These are phyloP conservation scores for Dipodomys stephensi DNA, from an alignment of 2,113 vertebrate genomes.

Conservation along the genomic window DNA sequence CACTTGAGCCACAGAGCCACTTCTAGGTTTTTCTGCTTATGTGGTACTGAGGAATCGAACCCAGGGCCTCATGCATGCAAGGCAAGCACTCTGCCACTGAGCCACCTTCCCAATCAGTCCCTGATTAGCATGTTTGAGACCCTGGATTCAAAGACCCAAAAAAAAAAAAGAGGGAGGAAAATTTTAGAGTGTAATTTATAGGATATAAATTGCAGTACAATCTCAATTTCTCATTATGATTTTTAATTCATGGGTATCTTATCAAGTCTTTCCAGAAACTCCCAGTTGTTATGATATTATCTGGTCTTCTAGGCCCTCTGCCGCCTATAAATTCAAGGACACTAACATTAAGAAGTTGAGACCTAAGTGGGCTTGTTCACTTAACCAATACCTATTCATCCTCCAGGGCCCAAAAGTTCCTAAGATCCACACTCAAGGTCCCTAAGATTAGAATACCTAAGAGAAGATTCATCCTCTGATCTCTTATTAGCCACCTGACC, in stretches of 20 bases:
- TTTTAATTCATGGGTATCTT: conserved; percentile 36
- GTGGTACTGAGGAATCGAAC: too few species aligned
- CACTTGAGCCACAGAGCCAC: too few species aligned
- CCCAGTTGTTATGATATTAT: neutral
- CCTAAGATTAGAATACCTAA: neutral
- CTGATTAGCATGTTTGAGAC: neutral
- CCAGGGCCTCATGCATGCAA: too few species aligned
- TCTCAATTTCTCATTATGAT: conserved; percentile 55
- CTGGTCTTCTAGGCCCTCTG: conserved; percentile 14
- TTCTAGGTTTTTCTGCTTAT: too few species aligned
- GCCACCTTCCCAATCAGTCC: too few species aligned
- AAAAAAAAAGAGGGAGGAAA: neutral
- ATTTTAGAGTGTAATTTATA: conserved; percentile 23
- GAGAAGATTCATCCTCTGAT: neutral
- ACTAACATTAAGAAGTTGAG: neutral
- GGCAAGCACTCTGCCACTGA: too few species aligned
- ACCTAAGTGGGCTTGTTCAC: conserved; percentile 33
- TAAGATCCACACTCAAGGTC: conserved; percentile 23
- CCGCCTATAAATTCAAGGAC: conserved; percentile 45
- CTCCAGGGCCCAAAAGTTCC: neutral
- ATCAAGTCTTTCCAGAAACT: conserved; percentile 17
- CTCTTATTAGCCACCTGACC: conserved; percentile 1
- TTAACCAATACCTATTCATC: neutral
- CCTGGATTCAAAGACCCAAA: neutral
- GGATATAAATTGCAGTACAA: conserved; percentile 10